Evolutionary conservation across 2,888 invertebrate genomes (phyloP), one percentile per base, ranked within the genome.

Genomic region (Chouioia cunea): DNA sequence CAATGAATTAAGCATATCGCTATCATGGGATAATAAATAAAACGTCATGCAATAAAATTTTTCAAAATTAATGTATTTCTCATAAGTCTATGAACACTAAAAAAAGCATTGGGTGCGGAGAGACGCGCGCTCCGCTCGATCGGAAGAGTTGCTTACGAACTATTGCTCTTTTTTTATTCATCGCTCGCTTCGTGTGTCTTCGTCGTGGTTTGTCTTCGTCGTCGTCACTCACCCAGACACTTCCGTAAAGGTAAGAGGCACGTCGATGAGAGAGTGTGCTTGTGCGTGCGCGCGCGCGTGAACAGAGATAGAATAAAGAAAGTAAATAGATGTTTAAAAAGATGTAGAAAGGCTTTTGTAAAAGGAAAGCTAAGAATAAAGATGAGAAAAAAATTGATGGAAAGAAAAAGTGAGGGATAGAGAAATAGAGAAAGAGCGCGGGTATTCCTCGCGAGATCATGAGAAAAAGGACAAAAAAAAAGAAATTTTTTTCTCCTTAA

Each of bases 1-100:
- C 12, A 8, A 8, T 36, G 36, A 6, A 36, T 36, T 50, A 16
- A 16, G 10, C 10, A 16, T 16, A n/a, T 50, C 2, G 2, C n/a
- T 50, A 3, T 4, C 20, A 27, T 2, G 10, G 52, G 59, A 22
- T 43, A 69, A 60, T 65, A 65, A 70, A 63, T 70, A 44, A 60
- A 54, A 52, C 36, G 56, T 20, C 10, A 10, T 15, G 16, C 14
- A 23, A n/a, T 53, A 4, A 27, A 44, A 20, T 68, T 72, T 73
- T 69, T 72, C 22, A 65, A 14, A 73, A 75, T 76, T 78, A 83
- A 81, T 84, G 81, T 84, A 83, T 83, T 83, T 83, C 81, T 81
- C 77, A 77, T 83, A 82, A 83, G 80, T 75, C 82, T 83, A 82
- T 82, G 82, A 83, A 83, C 80, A 84, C 84, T 85, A 83, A 83